These are phyloP conservation scores for Neodiprion virginianus DNA, from an alignment of 1,140 invertebrate species.

Conservation along the genomic window DNA sequence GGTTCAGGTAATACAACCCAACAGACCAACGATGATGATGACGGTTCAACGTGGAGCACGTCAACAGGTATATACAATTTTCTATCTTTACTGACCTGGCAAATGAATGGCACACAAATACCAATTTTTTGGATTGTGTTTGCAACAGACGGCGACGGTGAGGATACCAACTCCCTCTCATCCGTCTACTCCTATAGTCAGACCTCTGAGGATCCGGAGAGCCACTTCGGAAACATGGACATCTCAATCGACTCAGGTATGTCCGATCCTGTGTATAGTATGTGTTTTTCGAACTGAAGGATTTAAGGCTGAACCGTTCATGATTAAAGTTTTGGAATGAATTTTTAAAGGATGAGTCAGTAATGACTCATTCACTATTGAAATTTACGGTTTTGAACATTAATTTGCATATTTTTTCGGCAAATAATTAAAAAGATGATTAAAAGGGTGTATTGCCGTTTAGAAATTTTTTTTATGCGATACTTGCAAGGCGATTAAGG, in stretches of 20 bases:
- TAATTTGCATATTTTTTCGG: too few relatives aligned
- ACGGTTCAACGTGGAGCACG: background rate
- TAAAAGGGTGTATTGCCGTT: too few relatives aligned
- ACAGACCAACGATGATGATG: background rate
- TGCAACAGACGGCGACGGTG: background rate
- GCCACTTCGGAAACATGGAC: background rate
- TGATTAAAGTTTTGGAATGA: too few relatives aligned
- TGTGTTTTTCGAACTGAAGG: too few relatives aligned
- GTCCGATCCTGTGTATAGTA: background rate
- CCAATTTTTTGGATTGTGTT: background rate
- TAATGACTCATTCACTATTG: too few relatives aligned
- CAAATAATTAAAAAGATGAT: too few relatives aligned
- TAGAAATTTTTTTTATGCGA: too few relatives aligned
- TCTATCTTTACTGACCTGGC: background rate
- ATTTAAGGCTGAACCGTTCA: too few relatives aligned
- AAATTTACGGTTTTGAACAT: too few relatives aligned
- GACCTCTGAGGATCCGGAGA: background rate
- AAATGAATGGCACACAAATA: too few relatives aligned
- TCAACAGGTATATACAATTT: background rate
- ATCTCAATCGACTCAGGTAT: background rate
- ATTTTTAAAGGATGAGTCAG: too few relatives aligned
- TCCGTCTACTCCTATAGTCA: background rate
- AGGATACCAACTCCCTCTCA: background rate
- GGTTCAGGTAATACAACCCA: background rate
- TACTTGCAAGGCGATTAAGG: too few relatives aligned